phyloP scores from a whole-genome alignment of 1,140 invertebrate genomes.

The Polypedilum pembai region DNA sequence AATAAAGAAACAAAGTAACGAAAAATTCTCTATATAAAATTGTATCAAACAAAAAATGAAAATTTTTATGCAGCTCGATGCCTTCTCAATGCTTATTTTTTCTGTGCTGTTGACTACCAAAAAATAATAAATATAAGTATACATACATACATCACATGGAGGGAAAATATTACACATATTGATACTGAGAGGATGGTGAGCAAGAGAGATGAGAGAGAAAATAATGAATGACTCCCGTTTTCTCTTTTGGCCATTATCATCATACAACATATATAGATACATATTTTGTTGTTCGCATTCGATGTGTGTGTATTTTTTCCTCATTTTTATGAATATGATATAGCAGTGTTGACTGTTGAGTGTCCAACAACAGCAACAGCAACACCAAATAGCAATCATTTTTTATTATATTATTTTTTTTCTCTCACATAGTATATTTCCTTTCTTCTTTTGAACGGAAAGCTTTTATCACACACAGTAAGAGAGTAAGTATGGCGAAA shows the following conservation, averaged over 20 bases:
- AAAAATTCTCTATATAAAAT: background rate
- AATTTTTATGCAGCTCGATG: slow-evolving; percentile 22
- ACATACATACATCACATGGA: slow-evolving; percentile 13
- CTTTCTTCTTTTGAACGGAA: slow-evolving; percentile 2
- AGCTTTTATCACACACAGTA: background rate
- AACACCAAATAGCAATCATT: background rate
- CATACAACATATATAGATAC: too few species aligned
- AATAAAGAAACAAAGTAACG: background rate
- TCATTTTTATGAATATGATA: background rate
- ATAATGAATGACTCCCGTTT: slow-evolving; percentile 18
- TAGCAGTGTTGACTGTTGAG: slow-evolving; percentile 10
- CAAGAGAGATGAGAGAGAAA: slow-evolving; percentile 31
- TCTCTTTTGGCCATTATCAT: background rate
- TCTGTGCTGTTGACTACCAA: slow-evolving; percentile 10
- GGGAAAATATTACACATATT: background rate
- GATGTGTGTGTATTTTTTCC: background rate
- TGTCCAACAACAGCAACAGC: background rate
- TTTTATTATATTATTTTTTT: slow-evolving; percentile 6
- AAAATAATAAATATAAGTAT: background rate
- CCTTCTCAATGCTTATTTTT: background rate
- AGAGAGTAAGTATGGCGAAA: background rate
- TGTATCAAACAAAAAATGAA: background rate
- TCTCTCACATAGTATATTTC: background rate
- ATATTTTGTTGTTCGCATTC: too few species aligned
- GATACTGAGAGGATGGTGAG: background rate